Percentiles rank a stretch among this genome's conserved stretches.
Evolutionary conservation across 2,888 invertebrate species (phyloP).

Genomic region (Horisme vitalbata): DNA sequence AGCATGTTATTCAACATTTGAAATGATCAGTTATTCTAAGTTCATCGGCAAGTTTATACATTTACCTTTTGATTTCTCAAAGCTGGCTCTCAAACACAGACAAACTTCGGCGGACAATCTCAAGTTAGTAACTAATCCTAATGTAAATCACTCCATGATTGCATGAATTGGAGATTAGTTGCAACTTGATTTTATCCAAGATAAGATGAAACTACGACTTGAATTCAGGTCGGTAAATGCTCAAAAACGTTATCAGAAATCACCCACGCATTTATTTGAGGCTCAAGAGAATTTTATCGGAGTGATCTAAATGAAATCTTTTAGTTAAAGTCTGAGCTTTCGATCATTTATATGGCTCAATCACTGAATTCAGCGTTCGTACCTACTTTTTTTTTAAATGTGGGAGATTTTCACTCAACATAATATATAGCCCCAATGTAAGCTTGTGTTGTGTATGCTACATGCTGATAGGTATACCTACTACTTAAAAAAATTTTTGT

Average conservation of each 20-base stretch:
- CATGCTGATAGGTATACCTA: too few relatives aligned
- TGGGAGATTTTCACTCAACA: too few relatives aligned
- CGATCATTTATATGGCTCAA: constrained; percentile 9
- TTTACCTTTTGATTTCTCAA: constrained; percentile 16
- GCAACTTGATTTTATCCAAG: constrained; percentile 20
- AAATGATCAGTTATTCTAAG: constrained; percentile 5
- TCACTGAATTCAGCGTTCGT: background rate
- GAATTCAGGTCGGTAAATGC: constrained; percentile 1
- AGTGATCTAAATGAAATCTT: constrained; percentile 17
- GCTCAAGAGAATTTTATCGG: constrained; percentile 13
- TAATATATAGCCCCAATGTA: too few relatives aligned
- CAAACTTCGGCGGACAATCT: constrained; percentile 28
- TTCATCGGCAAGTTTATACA: constrained; percentile 4
- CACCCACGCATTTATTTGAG: constrained; percentile 2
- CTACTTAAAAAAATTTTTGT: too few relatives aligned
- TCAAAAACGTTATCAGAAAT: background rate
- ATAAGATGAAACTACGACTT: constrained; percentile 5
- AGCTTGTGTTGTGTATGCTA: too few relatives aligned
- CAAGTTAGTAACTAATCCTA: constrained; percentile 32
- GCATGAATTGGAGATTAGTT: constrained; percentile 35
- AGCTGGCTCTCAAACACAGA: constrained; percentile 15
- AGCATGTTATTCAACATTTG: background rate
- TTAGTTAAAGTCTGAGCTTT: constrained; percentile 11
- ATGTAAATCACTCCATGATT: constrained; percentile 34
- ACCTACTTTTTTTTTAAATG: too few relatives aligned